Conservation (phyloP, 2,888 invertebrate genomes). For the Zhuqinia jingwanae region DNA sequence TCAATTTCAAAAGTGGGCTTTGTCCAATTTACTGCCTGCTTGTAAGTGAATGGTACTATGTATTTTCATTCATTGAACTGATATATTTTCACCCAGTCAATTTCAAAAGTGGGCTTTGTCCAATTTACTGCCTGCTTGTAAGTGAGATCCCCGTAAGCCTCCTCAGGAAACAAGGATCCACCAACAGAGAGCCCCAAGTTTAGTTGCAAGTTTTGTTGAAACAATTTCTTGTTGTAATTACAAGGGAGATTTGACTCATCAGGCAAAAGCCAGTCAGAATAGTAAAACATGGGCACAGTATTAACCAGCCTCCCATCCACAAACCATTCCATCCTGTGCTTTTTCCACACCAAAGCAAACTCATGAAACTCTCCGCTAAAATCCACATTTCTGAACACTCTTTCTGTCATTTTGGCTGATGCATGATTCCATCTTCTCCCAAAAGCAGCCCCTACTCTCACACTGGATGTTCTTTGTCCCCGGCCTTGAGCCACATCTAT, state of each 20-base stretch:
- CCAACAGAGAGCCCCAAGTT: constrained; percentile 75
- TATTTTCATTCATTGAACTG: constrained; percentile 12
- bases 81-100: constrained; percentile 75
- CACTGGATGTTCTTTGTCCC: constrained; percentile 75
- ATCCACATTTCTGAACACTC: constrained; percentile 71
- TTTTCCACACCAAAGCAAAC: constrained; percentile 76
- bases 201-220: constrained; percentile 74
- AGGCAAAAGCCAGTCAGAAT: constrained; percentile 75
- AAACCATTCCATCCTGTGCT: constrained; percentile 76
- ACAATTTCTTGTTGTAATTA: constrained; percentile 72
- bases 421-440: constrained; percentile 73
- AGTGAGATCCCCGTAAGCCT: constrained; percentile 70
- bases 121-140: constrained; percentile 62
- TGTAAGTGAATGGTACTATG: too few relatives aligned
- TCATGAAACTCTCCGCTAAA: constrained; percentile 77
- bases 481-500: constrained; percentile 74
- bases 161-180: constrained; percentile 71
- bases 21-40: constrained; percentile 67
- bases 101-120: constrained; percentile 76
- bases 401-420: constrained; percentile 60
- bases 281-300: constrained; percentile 73
- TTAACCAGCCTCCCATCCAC: constrained; percentile 73
- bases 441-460: constrained; percentile 72
- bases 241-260: constrained; percentile 75
- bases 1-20: constrained; percentile 76